Base-by-base conservation (phyloP, 2,797 vertebrate genomes). In the Muscicapa comitata region DNA sequence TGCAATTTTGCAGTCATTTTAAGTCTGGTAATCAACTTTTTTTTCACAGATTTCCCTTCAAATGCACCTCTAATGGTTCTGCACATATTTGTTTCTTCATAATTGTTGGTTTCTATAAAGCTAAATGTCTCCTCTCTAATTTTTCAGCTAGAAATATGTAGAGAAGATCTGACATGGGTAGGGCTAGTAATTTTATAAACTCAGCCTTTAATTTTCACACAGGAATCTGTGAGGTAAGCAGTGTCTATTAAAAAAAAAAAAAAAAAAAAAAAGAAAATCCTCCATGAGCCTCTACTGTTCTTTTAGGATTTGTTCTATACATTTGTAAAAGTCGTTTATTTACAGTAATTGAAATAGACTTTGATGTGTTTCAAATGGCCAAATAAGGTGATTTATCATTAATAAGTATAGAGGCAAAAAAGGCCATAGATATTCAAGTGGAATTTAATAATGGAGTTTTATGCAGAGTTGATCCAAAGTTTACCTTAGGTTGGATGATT, bases 71-170 rank as follows among this genome's bases (percentile, higher is more conserved):
- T 95, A 95, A 93, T 93, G 7, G 57, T 86, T 85, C 78, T 90
- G 72, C 72, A 66, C 42, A 24, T 90, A 71, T 63, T 90, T 93
- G 48, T 76, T 72, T 50, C 80, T 86, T 83, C 8, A 3, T 94
- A 93, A 96, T 94, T 93, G 96, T 73, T 2, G 26, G 91, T 95
- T 97, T 94, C 78, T 66, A 62, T 87, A 82, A 92, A 77, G 73
- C 59, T 86, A 90, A 83, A 91, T 94, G 67, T 88, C 78, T 85
- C 45, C 84, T 87, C 78, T 94, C 63, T 93, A 93, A 87, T 95
- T 94, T 93, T 91, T 94, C 72, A 83, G 38, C 45, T 91, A 58
- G 63, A 95, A 92, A 94, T 86, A 92, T 67, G 50, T 74, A 72
- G 16, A 91, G 57, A 90, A 90, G 82, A 92, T 82, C 92, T 95